Conservation (phyloP, 2,113 vertebrate species). For the Brevimyrus niger region DNA sequence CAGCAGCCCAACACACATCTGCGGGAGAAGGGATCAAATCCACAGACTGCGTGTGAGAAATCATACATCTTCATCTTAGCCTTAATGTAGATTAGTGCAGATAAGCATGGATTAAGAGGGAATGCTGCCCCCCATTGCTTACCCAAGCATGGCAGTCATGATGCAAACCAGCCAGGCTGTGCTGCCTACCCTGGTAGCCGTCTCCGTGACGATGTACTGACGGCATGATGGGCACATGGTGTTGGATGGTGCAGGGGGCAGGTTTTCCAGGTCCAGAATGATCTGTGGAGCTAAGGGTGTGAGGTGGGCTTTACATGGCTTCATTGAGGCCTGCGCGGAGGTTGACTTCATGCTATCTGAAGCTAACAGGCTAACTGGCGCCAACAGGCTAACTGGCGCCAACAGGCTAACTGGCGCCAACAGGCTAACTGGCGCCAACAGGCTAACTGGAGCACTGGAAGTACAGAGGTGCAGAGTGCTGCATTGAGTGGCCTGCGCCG, state of each 20-base stretch:
- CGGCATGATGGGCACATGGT: slow-evolving; percentile 55
- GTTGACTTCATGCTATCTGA: neutral
- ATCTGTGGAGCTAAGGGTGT: slow-evolving; percentile 47
- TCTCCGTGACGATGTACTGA: slow-evolving; percentile 49
- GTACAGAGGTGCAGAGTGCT: neutral
- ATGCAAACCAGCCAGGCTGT: slow-evolving; percentile 47
- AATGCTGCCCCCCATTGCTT: neutral
- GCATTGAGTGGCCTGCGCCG: neutral
- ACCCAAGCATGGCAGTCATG: slow-evolving; percentile 40
- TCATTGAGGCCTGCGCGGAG: neutral
- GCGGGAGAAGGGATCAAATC: slow-evolving; percentile 10
- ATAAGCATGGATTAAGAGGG: neutral
- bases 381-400: neutral
- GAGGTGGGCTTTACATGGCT: neutral
- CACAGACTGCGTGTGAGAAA: neutral
- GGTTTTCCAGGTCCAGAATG: slow-evolving; percentile 36
- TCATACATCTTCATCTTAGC: neutral
- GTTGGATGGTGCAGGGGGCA: slow-evolving; percentile 34
- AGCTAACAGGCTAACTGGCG: neutral
- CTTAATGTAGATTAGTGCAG: neutral
- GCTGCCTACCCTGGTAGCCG: slow-evolving; percentile 25
- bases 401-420: too few relatives aligned
- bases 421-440: too few relatives aligned
- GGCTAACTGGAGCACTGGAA: neutral
- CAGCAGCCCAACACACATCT: slow-evolving; percentile 59